Conservation (phyloP, 2,797 vertebrate genomes). For the Yasuhikotakia modesta region DNA sequence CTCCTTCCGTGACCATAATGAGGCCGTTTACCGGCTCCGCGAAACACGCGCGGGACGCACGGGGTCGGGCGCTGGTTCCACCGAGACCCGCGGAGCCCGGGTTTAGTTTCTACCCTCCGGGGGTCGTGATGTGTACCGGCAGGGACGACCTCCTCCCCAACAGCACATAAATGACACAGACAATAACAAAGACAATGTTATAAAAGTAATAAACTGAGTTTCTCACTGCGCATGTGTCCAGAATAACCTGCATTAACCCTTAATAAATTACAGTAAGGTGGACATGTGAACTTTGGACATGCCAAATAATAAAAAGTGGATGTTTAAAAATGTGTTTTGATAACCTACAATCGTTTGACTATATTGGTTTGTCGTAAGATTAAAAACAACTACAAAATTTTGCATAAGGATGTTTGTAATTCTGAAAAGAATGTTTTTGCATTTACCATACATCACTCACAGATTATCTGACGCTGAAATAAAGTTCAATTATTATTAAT, state of each 20-base stretch:
- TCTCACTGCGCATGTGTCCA: no score
- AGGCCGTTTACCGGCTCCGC: conserved; percentile 85
- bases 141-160: conserved; percentile 81
- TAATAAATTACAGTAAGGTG: no score
- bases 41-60: conserved; percentile 84
- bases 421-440: not conserved
- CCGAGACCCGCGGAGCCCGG: conserved; percentile 69
- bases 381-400: not conserved
- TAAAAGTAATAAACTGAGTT: no score
- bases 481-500: not conserved
- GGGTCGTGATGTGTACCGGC: conserved; percentile 81
- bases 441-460: not conserved
- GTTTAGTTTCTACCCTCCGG: conserved; percentile 77
- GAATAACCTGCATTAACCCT: no score
- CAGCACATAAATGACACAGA: conserved; percentile 65
- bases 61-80: conserved; percentile 70
- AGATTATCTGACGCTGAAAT: not conserved
- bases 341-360: no score
- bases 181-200: no score
- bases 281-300: no score
- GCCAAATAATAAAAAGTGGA: not conserved
- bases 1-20: conserved; percentile 81
- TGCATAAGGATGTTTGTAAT: not conserved
- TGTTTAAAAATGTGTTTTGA: not conserved
- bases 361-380: not conserved